Conservation (phyloP, 2,113 vertebrate species). For the Equus quagga region DNA sequence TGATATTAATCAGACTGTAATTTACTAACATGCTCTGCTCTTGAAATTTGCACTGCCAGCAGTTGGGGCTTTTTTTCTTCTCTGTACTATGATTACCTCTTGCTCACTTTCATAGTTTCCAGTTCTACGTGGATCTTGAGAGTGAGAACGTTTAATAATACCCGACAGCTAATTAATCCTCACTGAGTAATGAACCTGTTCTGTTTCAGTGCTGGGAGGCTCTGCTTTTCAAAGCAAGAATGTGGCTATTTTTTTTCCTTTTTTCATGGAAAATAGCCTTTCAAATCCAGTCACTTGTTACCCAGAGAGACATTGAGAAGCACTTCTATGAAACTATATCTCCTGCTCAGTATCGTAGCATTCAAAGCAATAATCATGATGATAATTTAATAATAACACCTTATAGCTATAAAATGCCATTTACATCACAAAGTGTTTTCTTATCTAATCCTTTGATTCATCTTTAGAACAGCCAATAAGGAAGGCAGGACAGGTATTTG, state of each 20-base stretch:
- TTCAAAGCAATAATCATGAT: slow-evolving; percentile 5
- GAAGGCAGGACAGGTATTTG: not conserved
- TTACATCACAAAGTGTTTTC: not conserved
- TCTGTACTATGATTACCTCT: not conserved
- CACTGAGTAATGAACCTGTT: slow-evolving; percentile 62
- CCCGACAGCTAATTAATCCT: slow-evolving; percentile 81
- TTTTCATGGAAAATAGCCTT: slow-evolving; percentile 64
- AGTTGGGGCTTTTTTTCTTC: not conserved
- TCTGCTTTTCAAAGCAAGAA: slow-evolving; percentile 65
- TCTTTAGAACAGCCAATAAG: not conserved
- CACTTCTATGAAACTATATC: not conserved
- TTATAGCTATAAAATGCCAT: not conserved
- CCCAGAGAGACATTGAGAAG: not conserved
- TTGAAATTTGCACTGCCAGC: slow-evolving; percentile 72
- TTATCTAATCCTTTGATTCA: not conserved
- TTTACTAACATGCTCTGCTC: slow-evolving; percentile 67
- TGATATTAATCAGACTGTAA: slow-evolving; percentile 61
- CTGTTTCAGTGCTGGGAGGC: slow-evolving; percentile 51
- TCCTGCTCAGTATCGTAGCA: not conserved
- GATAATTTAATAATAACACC: slow-evolving; percentile 16
- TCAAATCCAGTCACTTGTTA: not conserved
- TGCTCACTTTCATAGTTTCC: slow-evolving; percentile 49
- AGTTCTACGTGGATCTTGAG: slow-evolving; percentile 9
- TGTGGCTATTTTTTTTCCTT: slow-evolving; percentile 41
- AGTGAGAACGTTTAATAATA: slow-evolving; percentile 71